These are phyloP conservation scores for Rhorus exstirpatorius DNA, from an alignment of 2,888 invertebrate genomes.

Conservation along the genomic window DNA sequence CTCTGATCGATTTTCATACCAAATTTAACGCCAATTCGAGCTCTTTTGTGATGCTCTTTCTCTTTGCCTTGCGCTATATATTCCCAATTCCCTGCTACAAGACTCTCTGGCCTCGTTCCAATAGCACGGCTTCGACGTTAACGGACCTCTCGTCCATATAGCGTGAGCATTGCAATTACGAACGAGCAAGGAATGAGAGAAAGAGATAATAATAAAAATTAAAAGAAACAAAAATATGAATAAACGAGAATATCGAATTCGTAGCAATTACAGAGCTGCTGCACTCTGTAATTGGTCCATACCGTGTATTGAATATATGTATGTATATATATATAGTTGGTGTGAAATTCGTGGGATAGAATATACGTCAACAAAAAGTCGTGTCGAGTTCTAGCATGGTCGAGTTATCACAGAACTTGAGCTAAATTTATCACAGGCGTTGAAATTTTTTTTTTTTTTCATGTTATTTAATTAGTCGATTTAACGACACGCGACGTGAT, in stretches of 20 bases:
- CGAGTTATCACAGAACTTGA: slow-evolving; percentile 11
- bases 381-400: not conserved
- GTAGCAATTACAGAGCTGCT: slow-evolving; percentile 50
- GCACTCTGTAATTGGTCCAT: slow-evolving; percentile 46
- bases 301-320: no score
- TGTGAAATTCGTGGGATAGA: slow-evolving; percentile 5
- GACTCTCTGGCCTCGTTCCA: slow-evolving; percentile 71
- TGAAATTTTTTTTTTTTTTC: not conserved
- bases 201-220: no score
- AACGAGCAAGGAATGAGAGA: slow-evolving; percentile 14
- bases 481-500: not conserved
- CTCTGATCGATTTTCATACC: slow-evolving; percentile 63
- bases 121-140: slow-evolving; percentile 64
- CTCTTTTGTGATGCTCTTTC: no score
- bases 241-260: slow-evolving; percentile 65
- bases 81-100: slow-evolving; percentile 58
- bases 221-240: slow-evolving; percentile 18
- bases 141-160: slow-evolving; percentile 43
- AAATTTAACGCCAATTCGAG: no score
- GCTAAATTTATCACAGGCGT: slow-evolving; percentile 29
- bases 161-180: slow-evolving; percentile 63
- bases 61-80: slow-evolving; percentile 9
- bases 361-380: slow-evolving; percentile 4
- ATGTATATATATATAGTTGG: no score
- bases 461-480: slow-evolving; percentile 13